These are phyloP conservation scores for Aproaerema taeniolella DNA, from an alignment of 2,888 invertebrate species.

Conservation along the genomic window DNA sequence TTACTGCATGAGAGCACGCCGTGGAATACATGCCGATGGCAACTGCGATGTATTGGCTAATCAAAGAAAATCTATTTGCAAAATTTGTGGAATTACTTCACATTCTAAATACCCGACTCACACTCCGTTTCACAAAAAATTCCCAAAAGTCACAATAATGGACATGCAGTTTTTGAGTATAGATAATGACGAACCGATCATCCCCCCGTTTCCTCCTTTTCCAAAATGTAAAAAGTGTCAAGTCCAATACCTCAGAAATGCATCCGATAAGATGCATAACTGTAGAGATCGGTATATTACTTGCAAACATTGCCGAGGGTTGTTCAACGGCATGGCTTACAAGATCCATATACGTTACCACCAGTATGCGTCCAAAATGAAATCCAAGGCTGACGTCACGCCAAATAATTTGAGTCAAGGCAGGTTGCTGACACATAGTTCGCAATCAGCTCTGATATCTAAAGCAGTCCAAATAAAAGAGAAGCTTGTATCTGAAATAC, in stretches of 20 bases:
- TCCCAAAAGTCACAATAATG: conserved; percentile 21
- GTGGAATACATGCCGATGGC: no score
- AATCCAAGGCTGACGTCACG: conserved; percentile 34
- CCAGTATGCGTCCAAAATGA: conserved; percentile 17
- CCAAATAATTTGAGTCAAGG: no score
- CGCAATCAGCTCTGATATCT: no score
- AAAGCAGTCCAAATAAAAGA: conserved; percentile 45
- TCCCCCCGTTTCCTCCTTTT: conserved; percentile 27
- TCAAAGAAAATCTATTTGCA: conserved; percentile 30
- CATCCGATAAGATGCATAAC: conserved; percentile 14
- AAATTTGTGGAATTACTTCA: conserved; percentile 34
- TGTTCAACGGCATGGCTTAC: conserved; percentile 28
- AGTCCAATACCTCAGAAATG: conserved; percentile 26
- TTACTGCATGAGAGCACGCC: no score
- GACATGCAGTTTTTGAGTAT: conserved; percentile 30
- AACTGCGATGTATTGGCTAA: no score
- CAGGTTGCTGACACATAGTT: no score
- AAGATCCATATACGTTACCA: conserved; percentile 35
- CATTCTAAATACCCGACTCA: conserved; percentile 19
- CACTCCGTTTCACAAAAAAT: conserved; percentile 15
- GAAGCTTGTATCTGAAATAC: conserved; percentile 42
- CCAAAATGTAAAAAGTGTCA: conserved; percentile 31
- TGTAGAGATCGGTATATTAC: conserved; percentile 24
- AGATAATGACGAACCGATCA: conserved; percentile 17
- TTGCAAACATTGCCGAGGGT: conserved; percentile 31